Conservation (phyloP, 2,113 vertebrate genomes). For the Sinocyclocheilus anshuiensis region DNA sequence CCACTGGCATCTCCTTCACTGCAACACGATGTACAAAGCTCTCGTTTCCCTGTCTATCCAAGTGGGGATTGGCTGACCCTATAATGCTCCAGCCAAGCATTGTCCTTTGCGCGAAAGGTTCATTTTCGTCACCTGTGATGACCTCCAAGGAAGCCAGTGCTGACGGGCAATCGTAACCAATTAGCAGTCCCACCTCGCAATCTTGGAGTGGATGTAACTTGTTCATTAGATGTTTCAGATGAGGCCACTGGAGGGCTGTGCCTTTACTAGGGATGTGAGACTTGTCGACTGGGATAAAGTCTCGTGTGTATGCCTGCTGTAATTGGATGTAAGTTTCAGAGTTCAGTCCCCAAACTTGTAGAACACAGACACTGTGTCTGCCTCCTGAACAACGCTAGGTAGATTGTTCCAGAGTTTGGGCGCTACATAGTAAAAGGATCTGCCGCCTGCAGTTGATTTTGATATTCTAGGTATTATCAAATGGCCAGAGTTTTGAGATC, state of each 20-base stretch:
- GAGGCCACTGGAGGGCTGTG: not conserved
- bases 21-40: not conserved
- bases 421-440: no score
- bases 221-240: not conserved
- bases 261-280: not conserved
- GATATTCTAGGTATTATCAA: no score
- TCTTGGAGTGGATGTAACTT: not conserved
- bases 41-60: not conserved
- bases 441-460: no score
- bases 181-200: not conserved
- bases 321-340: constrained; percentile 11
- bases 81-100: constrained; percentile 18
- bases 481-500: no score
- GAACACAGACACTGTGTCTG: not conserved
- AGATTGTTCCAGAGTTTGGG: no score
- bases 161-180: constrained; percentile 3
- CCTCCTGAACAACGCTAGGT: not conserved
- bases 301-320: not conserved
- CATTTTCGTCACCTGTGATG: not conserved
- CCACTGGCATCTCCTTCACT: not conserved
- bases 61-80: not conserved
- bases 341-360: not conserved
- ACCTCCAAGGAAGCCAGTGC: constrained; percentile 14
- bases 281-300: not conserved
- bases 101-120: not conserved